Evolutionary conservation across 2,888 invertebrate species (phyloP), one percentile per base, ranked within the genome.

Genomic region (Aplocera efformata): DNA sequence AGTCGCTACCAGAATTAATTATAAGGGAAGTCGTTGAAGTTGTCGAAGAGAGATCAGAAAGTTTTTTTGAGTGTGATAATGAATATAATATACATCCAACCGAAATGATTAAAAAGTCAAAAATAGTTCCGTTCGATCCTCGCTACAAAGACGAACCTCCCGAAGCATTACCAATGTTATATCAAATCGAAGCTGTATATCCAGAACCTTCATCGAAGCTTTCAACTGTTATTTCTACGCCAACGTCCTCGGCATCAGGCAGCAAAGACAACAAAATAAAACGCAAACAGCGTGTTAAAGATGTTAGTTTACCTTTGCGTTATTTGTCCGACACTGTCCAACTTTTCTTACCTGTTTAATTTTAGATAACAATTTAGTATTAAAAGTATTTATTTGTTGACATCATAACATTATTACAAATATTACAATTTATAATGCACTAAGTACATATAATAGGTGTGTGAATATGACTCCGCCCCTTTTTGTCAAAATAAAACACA

Each of bases 31-130:
- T 34, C 26, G 29, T 30, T 11, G 26, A 42, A 33, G 6, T 37
- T 9, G 32, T 32, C 7, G 32, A 45, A 17, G 34, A 40, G n/a
- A 39, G 42, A 1, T 58, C 60, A 3, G 63, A 51, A 13, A 65
- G 59, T 50, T 29, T 58, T 27, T 22, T 61, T n/a, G 58, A 62
- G 28, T 69, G 68, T 48, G 38, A 36, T 22, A 7, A 26, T 5
- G 34, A 37, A 6, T 11, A 35, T 1, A 24, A 30, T 9, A n/a
- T 9, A 1, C 34, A 37, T 5, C 24, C 31, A 8, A 36, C 22
- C 24, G 54, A 63, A 50, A 66, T 66, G 58, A 53, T 74, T 25
- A 55, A 47, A 52, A 67, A 66, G 2, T 47, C 10, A 10, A 32
- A 40, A 7, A 54, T 68, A 20, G 49, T 60, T 7, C 52, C 48